A percentile compares a stretch with the other conserved stretches of the same genome.
phyloP scores from a whole-genome alignment of 2,888 invertebrate species.

The Cremastinae sp. region DNA sequence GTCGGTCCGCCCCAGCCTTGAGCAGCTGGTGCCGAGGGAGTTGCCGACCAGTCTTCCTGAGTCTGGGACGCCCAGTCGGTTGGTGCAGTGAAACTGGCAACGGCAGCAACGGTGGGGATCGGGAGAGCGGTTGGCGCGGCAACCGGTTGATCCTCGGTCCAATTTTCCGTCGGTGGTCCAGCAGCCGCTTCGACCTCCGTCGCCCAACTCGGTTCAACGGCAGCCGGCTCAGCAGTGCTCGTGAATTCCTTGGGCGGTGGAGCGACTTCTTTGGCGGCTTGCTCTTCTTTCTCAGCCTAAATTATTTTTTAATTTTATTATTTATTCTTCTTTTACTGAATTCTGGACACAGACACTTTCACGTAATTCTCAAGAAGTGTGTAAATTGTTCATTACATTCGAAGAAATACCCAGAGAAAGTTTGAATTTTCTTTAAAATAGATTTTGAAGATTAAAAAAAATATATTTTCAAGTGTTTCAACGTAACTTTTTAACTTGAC shows the following conservation, averaged over 20 bases:
- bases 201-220: constrained; percentile 84
- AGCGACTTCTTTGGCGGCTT: constrained; percentile 91
- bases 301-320: background rate
- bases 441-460: too few species aligned
- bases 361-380: too few species aligned
- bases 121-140: constrained; percentile 74
- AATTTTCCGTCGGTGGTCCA: constrained; percentile 78
- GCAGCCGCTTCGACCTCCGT: constrained; percentile 81
- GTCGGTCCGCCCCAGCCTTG: constrained; percentile 85
- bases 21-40: constrained; percentile 76
- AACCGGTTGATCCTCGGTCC: constrained; percentile 81
- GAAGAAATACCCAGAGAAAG: too few species aligned
- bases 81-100: constrained; percentile 64
- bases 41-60: constrained; percentile 83
- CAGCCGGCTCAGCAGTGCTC: constrained; percentile 73
- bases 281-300: constrained; percentile 96
- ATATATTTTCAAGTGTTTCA: too few species aligned
- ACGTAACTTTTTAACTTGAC: too few species aligned
- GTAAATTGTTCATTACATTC: too few species aligned
- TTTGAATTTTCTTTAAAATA: too few species aligned
- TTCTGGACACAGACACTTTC: too few species aligned
- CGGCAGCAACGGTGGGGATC: constrained; percentile 76
- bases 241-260: constrained; percentile 81
- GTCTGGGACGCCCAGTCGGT: constrained; percentile 62
- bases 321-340: too few species aligned